phyloP scores from a whole-genome alignment of 2,888 invertebrate species.

The Nasonia oneida region DNA sequence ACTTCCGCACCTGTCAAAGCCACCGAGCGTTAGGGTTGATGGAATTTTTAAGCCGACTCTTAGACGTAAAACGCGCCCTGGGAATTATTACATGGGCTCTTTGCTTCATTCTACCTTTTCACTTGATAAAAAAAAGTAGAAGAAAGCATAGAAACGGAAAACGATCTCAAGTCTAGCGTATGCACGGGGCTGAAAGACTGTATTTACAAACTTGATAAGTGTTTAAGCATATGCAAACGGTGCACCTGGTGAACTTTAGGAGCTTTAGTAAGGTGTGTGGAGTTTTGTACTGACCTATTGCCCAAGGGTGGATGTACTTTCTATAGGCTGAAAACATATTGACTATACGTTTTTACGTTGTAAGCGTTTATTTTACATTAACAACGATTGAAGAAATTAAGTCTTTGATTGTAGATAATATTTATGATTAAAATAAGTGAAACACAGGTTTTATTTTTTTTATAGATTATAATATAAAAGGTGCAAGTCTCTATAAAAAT shows the following conservation, averaged over 20 bases:
- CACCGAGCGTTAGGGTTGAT: slow-evolving; percentile 68
- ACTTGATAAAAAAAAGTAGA: background rate
- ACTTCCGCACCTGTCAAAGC: slow-evolving; percentile 73
- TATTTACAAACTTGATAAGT: background rate
- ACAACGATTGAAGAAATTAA: too few species aligned
- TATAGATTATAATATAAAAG: background rate
- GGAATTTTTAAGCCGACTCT: slow-evolving; percentile 74
- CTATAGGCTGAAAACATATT: slow-evolving; percentile 39
- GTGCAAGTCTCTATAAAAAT: background rate
- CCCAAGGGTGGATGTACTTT: slow-evolving; percentile 34
- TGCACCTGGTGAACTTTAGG: background rate
- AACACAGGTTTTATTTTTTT: background rate
- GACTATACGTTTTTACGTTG: background rate
- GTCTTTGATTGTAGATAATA: too few species aligned
- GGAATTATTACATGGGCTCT: slow-evolving; percentile 34
- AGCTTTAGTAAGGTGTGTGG: background rate
- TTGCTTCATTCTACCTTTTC: background rate
- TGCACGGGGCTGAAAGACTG: background rate
- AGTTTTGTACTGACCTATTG: slow-evolving; percentile 42
- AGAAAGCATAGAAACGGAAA: background rate
- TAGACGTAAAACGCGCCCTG: background rate
- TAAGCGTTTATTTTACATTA: background rate
- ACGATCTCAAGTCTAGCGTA: background rate
- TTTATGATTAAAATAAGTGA: too few species aligned
- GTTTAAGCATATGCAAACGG: background rate